Evolutionary conservation across 2,113 vertebrate genomes (phyloP), one percentile per base, ranked within the genome.

Genomic region (Corythaixoides concolor): DNA sequence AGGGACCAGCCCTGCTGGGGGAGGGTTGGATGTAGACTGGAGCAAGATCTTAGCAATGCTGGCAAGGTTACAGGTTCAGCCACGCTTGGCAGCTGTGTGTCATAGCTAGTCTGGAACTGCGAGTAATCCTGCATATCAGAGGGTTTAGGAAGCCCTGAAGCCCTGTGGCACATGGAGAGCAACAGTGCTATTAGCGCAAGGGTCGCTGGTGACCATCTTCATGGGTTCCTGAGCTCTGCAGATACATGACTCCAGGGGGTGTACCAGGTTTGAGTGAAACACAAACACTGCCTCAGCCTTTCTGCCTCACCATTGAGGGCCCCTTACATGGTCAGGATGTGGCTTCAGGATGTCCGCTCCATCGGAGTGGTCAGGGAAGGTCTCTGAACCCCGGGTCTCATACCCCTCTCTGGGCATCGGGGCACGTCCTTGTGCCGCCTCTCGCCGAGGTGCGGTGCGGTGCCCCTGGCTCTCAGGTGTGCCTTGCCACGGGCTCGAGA

Each of bases 361-460:
- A 2, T 28, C 37, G 8, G 33, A 16, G 52, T 5, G 27, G 27
- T 12, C 19, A 4, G 27, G 67, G 28, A 28, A 8, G 23, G 27
- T 41, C 47, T 43, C 30, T 35, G 15, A 35, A 15, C 5, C 7
- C 13, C 14, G 8, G 17, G 37, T 56, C 35, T 26, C 24, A 6
- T 35, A 8, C 18, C 59, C 33, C 9, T n/a, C 45, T 23, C 45
- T 15, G 59, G 45, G 43, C 15, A 2, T 22, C 69, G 18, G 69
- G 1, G 1, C 37, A 0, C 4, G 0, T 12, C 35, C 14, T 14
- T 10, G 37, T 33, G 70, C 56, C 45, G 63, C 35, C 59, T 10
- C 32, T 49, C 6, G 49, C 9, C 8, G 3, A 37, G 53, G n/a
- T 4, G 6, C 1, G 1, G n/a, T 23, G 4, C 1, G 27, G 8